A percentile compares a stretch with the other conserved stretches of the same genome.
Conservation (phyloP, 2,888 invertebrate species). For the Alsophila aescularia region DNA sequence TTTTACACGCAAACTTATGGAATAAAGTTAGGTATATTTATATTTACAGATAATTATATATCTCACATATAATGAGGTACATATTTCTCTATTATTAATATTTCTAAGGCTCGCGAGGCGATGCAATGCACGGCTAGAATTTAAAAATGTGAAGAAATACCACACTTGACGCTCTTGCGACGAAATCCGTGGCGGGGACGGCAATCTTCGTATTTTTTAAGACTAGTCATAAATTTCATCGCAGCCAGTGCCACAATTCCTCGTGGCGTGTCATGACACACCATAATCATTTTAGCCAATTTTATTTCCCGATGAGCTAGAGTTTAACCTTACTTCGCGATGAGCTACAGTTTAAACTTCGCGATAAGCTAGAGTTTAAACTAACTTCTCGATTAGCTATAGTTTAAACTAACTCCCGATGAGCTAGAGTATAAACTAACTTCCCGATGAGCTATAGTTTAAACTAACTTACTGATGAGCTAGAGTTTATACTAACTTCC, state of each 20-base stretch:
- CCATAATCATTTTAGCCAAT: too few species aligned
- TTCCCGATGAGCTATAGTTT: too few species aligned
- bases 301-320: too few species aligned
- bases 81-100: background rate
- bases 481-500: too few species aligned
- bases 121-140: background rate
- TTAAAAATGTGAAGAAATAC: conserved; percentile 4
- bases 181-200: conserved; percentile 21
- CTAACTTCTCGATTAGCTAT: too few species aligned
- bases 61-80: conserved; percentile 20
- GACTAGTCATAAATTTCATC: background rate
- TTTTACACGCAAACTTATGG: conserved; percentile 50
- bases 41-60: conserved; percentile 21
- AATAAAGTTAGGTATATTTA: conserved; percentile 23
- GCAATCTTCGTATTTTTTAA: conserved; percentile 7
- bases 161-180: conserved; percentile 25
- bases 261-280: too few species aligned
- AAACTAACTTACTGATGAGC: too few species aligned
- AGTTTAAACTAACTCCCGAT: too few species aligned
- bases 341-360: too few species aligned
- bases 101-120: background rate
- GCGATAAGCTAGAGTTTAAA: too few species aligned
- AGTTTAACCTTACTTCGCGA: too few species aligned
- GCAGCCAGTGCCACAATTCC: background rate
- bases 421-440: too few species aligned